These are phyloP conservation scores for Quadriops clusia DNA, from an alignment of 2,888 invertebrate species.

Conservation along the genomic window DNA sequence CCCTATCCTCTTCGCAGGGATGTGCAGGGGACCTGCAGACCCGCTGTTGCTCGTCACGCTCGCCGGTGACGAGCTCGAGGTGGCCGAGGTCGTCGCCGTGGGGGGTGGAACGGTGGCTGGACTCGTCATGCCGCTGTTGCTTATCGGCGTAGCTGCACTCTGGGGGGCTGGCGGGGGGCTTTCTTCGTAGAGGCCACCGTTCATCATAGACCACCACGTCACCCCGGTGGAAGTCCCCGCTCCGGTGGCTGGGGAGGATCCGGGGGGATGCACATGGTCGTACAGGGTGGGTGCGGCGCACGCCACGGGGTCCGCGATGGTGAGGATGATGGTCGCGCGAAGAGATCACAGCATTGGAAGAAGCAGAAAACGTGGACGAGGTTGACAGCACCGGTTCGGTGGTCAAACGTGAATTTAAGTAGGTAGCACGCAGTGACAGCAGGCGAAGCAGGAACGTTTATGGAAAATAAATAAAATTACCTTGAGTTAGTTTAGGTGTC, in stretches of 20 bases:
- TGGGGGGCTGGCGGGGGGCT: conserved; percentile 46
- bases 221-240: conserved; percentile 74
- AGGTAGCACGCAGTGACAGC: conserved; percentile 4
- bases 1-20: conserved; percentile 70
- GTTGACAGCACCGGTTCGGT: conserved; percentile 16
- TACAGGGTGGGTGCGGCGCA: conserved; percentile 66
- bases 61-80: conserved; percentile 48
- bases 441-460: not conserved
- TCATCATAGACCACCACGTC: conserved; percentile 78
- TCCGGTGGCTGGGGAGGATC: conserved; percentile 67
- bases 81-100: conserved; percentile 56
- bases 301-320: conserved; percentile 65
- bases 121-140: conserved; percentile 43
- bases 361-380: conserved; percentile 18
- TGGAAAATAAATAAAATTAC: not conserved
- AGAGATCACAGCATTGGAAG: conserved; percentile 31
- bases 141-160: conserved; percentile 40
- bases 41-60: conserved; percentile 52
- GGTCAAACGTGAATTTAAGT: conserved; percentile 11
- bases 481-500: conserved; percentile 1
- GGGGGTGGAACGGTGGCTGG: conserved; percentile 38
- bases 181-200: conserved; percentile 69
- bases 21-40: conserved; percentile 71
- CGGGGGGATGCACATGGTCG: conserved; percentile 65
- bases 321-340: conserved; percentile 45